Evolutionary conservation across 2,797 vertebrate species (phyloP), one percentile per base, ranked within the genome.

Genomic region (Arnoldichthys spilopterus): DNA sequence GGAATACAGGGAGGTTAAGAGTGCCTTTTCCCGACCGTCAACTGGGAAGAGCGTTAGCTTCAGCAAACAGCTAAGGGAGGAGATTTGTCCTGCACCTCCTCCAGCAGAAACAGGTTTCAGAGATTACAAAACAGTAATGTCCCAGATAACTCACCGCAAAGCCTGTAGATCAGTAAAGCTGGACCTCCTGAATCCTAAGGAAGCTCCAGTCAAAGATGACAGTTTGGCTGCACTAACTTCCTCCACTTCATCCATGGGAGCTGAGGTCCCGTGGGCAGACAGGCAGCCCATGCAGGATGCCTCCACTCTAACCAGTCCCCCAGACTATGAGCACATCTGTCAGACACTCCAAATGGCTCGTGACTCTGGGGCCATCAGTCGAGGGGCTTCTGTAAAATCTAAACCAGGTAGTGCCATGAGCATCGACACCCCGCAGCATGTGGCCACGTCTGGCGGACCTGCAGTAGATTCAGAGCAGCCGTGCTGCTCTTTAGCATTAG

Each of bases 271-370:
- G 0, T 94, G 93, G 93, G 93, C 91, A 18, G 91, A 93, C 28
- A 88, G 92, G 73, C 92, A 94, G 74, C 93, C 92, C 59, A 94
- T 93, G 92, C 94, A 94, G 79, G 93, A 95, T 72, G 92, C 92
- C 73, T 95, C 93, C 24, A 94, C 93, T 0, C 89, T 94, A 64
- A 94, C 94, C 9, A 93, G 93, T 86, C 93, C 94, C 69, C 94
- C 94, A 0, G 93, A 94, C 89, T 94, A 93, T 66, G 93, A 94
- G 87, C 93, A 94, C 90, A 93, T 94, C 75, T 95, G 93, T 86
- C 92, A 93, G 83, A 82, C 94, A 79, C 87, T 95, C 77, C 92
- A 93, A 87, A 91, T 91, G 80, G 72, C 92, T 37, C 86, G 91
- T 85, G 93, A 94, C 76, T 76, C 93, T 9, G 74, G 85, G 8